A percentile compares a stretch with the other conserved stretches of the same genome.
Evolutionary conservation across 2,797 vertebrate genomes (phyloP).

Genomic region (Microcaecilia unicolor): DNA sequence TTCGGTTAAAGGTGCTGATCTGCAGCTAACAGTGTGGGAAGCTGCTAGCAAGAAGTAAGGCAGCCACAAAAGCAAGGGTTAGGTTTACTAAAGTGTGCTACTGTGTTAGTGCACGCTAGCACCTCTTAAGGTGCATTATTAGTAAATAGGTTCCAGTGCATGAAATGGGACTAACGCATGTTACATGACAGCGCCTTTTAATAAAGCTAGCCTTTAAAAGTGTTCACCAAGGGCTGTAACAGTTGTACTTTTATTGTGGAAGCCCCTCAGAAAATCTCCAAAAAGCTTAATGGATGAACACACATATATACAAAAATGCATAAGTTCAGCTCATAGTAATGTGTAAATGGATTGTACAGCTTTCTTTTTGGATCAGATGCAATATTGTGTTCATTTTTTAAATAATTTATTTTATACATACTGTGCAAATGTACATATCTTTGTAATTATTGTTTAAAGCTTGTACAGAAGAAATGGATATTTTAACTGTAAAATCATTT

Average conservation of each 20-base stretch:
- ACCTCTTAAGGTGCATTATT: no score
- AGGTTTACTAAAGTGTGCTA: no score
- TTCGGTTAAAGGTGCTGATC: slow-evolving; percentile 18
- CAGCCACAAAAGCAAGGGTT: slow-evolving; percentile 42
- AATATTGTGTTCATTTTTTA: slow-evolving; percentile 71
- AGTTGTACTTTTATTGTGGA: slow-evolving; percentile 23
- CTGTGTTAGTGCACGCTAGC: no score
- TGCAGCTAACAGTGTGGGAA: slow-evolving; percentile 50
- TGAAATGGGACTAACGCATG: no score
- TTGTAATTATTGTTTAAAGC: slow-evolving; percentile 96
- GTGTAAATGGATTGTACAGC: slow-evolving; percentile 58
- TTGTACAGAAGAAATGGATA: slow-evolving; percentile 84
- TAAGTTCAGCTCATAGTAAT: slow-evolving; percentile 46
- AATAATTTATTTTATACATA: slow-evolving; percentile 99
- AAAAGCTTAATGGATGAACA: slow-evolving; percentile 44
- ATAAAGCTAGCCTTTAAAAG: no score
- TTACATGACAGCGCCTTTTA: no score
- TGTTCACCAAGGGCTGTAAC: slow-evolving; percentile 15
- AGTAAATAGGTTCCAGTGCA: no score
- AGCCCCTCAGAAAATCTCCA: slow-evolving; percentile 41
- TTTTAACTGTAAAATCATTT: slow-evolving; percentile 88
- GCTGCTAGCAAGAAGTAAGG: slow-evolving; percentile 45
- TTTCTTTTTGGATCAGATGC: slow-evolving; percentile 60
- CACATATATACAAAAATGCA: slow-evolving; percentile 29
- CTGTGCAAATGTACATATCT: slow-evolving; percentile 97